Evolutionary conservation across 1,140 invertebrate genomes (phyloP).

Genomic region (Euura lappo): DNA sequence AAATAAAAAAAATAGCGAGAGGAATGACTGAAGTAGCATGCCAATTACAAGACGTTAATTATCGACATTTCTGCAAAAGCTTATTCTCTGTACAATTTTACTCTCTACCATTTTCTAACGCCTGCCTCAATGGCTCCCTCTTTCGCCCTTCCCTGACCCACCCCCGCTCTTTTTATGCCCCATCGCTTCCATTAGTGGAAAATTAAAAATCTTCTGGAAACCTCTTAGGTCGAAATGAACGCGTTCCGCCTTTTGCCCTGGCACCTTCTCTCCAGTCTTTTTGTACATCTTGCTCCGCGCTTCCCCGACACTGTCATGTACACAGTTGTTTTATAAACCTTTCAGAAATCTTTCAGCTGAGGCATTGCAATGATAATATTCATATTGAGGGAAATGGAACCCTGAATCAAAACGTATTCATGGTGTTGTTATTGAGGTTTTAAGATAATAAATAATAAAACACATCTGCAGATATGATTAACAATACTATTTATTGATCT

Average conservation of each 20-base stretch:
- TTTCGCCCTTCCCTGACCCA: background rate
- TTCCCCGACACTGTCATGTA: background rate
- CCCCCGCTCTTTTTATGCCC: background rate
- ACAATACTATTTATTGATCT: too few relatives aligned
- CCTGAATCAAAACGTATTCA: too few relatives aligned
- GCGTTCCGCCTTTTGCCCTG: background rate
- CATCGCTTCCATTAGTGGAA: background rate
- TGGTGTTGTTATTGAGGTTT: too few relatives aligned
- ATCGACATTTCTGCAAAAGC: background rate
- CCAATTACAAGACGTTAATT: conserved; percentile 6
- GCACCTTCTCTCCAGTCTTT: background rate
- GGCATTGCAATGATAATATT: too few relatives aligned
- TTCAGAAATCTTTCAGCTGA: too few relatives aligned
- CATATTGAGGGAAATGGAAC: too few relatives aligned
- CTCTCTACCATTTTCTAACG: conserved; percentile 3
- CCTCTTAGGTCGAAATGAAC: background rate
- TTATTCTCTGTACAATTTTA: background rate
- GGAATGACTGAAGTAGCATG: background rate
- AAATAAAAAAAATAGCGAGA: background rate
- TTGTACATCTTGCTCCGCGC: background rate
- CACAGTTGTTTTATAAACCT: background rate
- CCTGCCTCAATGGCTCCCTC: background rate
- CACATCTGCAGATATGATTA: too few relatives aligned
- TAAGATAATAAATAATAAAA: too few relatives aligned
- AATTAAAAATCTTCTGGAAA: background rate